Percentiles rank a stretch among this genome's conserved stretches.
Evolutionary conservation across 2,888 invertebrate genomes (phyloP).

Genomic region (Thelaira solivaga): DNA sequence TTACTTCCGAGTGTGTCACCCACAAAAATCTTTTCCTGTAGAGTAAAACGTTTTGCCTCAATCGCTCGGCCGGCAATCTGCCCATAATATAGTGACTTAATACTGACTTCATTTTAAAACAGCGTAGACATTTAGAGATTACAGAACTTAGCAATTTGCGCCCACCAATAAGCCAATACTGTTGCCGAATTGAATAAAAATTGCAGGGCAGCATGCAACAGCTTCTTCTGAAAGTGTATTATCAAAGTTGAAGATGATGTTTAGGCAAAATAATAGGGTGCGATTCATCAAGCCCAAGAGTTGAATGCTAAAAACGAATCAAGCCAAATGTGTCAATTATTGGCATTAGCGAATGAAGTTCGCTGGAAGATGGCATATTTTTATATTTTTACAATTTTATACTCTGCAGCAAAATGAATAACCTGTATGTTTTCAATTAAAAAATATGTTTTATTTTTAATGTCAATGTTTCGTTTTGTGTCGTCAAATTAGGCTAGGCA

Average conservation of each 20-base stretch:
- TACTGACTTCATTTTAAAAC: constrained; percentile 36
- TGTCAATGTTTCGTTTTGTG: too few species aligned
- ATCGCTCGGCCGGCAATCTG: constrained; percentile 12
- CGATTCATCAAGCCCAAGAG: constrained; percentile 1
- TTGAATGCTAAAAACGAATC: constrained; percentile 23
- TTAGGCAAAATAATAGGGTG: constrained; percentile 50
- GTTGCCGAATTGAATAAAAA: constrained; percentile 20
- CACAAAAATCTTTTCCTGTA: constrained; percentile 38
- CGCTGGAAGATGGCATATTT: constrained; percentile 3
- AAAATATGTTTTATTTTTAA: constrained; percentile 25
- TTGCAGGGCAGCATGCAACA: constrained; percentile 38
- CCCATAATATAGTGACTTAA: constrained; percentile 42
- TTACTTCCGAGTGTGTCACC: constrained; percentile 34
- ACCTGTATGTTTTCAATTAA: constrained; percentile 40
- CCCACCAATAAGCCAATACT: constrained; percentile 47
- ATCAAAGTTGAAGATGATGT: constrained; percentile 44
- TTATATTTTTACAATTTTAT: background rate
- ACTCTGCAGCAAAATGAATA: constrained; percentile 16
- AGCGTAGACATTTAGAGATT: constrained; percentile 23
- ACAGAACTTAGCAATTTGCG: constrained; percentile 11
- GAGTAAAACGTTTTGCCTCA: constrained; percentile 21
- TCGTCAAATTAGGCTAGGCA: too few species aligned
- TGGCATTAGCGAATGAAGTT: too few species aligned
- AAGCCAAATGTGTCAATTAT: constrained; percentile 23
- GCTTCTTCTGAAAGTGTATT: background rate